Evolutionary conservation across 2,888 invertebrate species (phyloP), one percentile per base, ranked within the genome.

Genomic region (Troides oblongomaculatus): DNA sequence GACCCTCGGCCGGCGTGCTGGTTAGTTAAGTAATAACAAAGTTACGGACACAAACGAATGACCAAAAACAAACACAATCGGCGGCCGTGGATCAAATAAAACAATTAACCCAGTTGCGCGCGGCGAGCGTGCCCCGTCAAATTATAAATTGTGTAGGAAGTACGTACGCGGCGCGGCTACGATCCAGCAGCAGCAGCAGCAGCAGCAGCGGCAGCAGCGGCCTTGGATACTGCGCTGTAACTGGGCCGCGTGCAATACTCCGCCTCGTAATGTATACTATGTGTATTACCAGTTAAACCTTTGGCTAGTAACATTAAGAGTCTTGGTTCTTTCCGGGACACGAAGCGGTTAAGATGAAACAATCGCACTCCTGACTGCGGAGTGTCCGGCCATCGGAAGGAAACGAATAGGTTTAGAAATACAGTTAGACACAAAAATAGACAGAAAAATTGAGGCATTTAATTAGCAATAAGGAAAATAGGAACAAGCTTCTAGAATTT

Each of bases 61-160:
- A 71, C 72, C 74, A 75, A 74, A 74, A 75, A 76, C 70, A 68
- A 76, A 75, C 72, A 64, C 74, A 75, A 75, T 65, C 79, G 74
- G 56, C 74, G 78, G 74, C 77, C 79, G 75, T 85, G 84, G 84
- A 79, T 84, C 84, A 81, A 78, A 78, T 72, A 67, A 75, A 81
- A 82, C 82, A 83, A 86, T 87, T 88, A 88, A 84, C 88, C 88
- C 79, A 88, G 81, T 83, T 88, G 80, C 76, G 76, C 72, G 73
- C 72, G 74, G 74, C 75, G 77, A 77, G 75, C 79, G 75, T 80
- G 77, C 80, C 83, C 83, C 84, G 84, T 89, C 86, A 87, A 89
- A 89, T 89, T 87, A 86, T 85, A 84, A 88, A 87, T 87, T 83
- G 87, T 86, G 83, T 86, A 88, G 89, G 89, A 89, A 88, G 86